These are phyloP conservation scores for Xiphias gladius DNA, from an alignment of 2,113 vertebrate species.

Conservation along the genomic window DNA sequence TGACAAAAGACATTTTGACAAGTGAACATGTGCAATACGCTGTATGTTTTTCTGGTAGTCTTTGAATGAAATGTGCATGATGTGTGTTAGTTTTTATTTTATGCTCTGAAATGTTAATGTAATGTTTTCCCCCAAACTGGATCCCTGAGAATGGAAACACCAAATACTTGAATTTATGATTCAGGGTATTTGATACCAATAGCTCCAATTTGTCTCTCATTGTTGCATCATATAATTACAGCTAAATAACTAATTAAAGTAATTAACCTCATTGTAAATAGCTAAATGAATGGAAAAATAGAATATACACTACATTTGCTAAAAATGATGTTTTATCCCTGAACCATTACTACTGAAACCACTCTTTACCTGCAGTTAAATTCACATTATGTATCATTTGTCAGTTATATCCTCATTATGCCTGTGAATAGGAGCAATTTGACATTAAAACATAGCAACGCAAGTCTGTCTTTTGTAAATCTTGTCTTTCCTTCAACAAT, in stretches of 20 bases:
- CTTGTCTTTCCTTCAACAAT: slow-evolving; percentile 14
- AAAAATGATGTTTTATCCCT: slow-evolving; percentile 7
- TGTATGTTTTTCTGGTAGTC: slow-evolving; percentile 43
- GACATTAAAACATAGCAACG: slow-evolving; percentile 59
- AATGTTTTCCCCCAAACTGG: slow-evolving; percentile 1
- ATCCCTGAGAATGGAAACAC: slow-evolving; percentile 15
- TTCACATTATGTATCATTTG: slow-evolving; percentile 37
- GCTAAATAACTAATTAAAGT: neutral
- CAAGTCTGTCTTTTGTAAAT: slow-evolving; percentile 25
- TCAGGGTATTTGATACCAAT: neutral
- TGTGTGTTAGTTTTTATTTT: slow-evolving; percentile 44
- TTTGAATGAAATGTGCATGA: slow-evolving; percentile 58
- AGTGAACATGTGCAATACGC: slow-evolving; percentile 62
- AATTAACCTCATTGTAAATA: slow-evolving; percentile 63
- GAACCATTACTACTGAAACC: slow-evolving; percentile 7
- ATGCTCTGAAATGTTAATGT: slow-evolving; percentile 28
- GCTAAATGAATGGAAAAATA: slow-evolving; percentile 10
- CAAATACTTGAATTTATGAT: slow-evolving; percentile 40
- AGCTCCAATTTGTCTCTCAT: neutral
- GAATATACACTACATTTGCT: neutral
- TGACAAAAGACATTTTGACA: slow-evolving; percentile 15
- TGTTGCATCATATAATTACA: neutral
- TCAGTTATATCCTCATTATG: slow-evolving; percentile 20
- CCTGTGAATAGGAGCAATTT: slow-evolving; percentile 47
- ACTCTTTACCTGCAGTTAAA: slow-evolving; percentile 23